Evolutionary conservation across 2,888 invertebrate genomes (phyloP), one percentile per base, ranked within the genome.

Genomic region (Andrena camellia): DNA sequence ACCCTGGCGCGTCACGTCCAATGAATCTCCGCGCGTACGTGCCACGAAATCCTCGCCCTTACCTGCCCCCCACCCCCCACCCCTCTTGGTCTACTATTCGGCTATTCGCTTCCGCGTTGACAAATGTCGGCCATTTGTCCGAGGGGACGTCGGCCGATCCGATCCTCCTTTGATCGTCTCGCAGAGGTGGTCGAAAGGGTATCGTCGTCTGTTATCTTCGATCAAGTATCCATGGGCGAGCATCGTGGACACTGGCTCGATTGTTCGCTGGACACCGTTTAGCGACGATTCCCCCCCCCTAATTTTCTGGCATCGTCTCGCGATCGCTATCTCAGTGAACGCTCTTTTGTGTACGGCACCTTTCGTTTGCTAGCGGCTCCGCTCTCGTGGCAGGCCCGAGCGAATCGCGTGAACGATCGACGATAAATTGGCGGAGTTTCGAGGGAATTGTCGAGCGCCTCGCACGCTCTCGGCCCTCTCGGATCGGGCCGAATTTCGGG

Each of bases 21-120:
- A 83, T 76, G 83, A 81, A 76, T 82, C 81, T 81, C 68, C 59
- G 29, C 52, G 62, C 62, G 76, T 52, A 76, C 81, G 81, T 57
- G 83, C 70, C 72, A 83, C 78, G 70, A 74, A 82, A 81, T 77
- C 76, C 31, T 64, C 62, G 33, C 60, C 75, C 59, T 70, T 71
- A 57, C 70, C 76, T 70, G 59, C 52, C 80, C 66, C 60, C 8
- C 26, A 1, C 26, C 26, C 26, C 26, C 26, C 26, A n/a, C n/a
- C 20, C 0, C 4, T 17, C 17, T 42, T 17, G 1, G 42, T 23
- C 20, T 33, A 48, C 59, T 74, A 31, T 57, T 68, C 68, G 79
- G 67, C 62, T 68, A 67, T 68, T 54, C 71, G 77, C 77, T 83
- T 83, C 83, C 83, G 83, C 71, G 69, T 83, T 81, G 83, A 83